phyloP scores from a whole-genome alignment of 1,140 invertebrate genomes.

The Coptotermes formosanus region DNA sequence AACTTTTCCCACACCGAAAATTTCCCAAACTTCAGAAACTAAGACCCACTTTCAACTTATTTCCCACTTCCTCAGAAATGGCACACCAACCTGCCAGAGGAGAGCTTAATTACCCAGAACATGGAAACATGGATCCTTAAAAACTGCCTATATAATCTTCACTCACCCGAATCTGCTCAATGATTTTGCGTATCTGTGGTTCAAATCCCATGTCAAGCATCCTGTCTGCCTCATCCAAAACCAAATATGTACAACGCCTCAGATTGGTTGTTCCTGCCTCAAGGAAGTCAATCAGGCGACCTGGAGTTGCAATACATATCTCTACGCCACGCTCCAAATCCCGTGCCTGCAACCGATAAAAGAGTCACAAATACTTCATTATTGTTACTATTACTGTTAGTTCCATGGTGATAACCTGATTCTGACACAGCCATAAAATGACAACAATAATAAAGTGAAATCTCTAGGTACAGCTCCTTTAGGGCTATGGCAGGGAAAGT shows the following conservation, averaged over 20 bases:
- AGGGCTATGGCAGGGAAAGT: too few species aligned
- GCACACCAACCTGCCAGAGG: not conserved
- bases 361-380: not conserved
- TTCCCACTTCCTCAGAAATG: not conserved
- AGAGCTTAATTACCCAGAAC: not conserved
- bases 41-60: too few species aligned
- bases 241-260: slow-evolving; percentile 85
- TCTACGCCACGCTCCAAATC: slow-evolving; percentile 87
- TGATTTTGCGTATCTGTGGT: slow-evolving; percentile 91
- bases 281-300: slow-evolving; percentile 93
- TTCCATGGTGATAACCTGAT: too few species aligned
- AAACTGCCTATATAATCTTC: not conserved
- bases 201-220: slow-evolving; percentile 98
- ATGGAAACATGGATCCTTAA: too few species aligned
- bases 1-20: too few species aligned
- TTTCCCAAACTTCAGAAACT: too few species aligned
- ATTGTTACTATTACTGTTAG: too few species aligned
- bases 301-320: slow-evolving; percentile 93
- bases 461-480: too few species aligned
- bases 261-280: slow-evolving; percentile 74
- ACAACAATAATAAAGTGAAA: too few species aligned
- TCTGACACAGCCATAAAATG: too few species aligned
- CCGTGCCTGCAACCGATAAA: slow-evolving; percentile 42
- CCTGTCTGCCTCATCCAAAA: slow-evolving; percentile 96
- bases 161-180: slow-evolving; percentile 79